Conservation (phyloP, 2,113 vertebrate species). For the Mandrillus leucophaeus region DNA sequence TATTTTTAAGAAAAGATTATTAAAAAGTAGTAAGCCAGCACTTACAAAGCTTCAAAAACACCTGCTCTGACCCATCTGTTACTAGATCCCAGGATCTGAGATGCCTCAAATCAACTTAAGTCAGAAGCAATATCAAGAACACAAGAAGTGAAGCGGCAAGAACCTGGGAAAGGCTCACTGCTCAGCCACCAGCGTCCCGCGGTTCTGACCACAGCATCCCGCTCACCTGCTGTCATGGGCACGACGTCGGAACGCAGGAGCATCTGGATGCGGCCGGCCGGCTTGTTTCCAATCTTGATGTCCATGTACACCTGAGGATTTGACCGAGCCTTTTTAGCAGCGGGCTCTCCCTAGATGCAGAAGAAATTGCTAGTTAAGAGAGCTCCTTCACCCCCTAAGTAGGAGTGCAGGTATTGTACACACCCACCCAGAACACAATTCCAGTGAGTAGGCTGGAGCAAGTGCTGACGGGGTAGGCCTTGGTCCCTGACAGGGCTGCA, state of each 20-base stretch:
- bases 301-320: slow-evolving; percentile 99
- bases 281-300: slow-evolving; percentile 97
- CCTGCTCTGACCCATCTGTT: neutral
- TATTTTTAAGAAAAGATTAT: neutral
- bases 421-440: neutral
- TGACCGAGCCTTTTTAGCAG: slow-evolving; percentile 91
- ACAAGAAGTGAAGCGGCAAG: neutral
- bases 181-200: neutral
- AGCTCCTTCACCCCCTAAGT: neutral
- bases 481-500: neutral
- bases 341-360: slow-evolving; percentile 88
- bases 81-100: neutral
- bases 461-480: neutral
- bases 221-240: slow-evolving; percentile 95
- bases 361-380: neutral
- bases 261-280: slow-evolving; percentile 93
- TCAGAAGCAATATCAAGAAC: neutral
- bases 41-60: neutral
- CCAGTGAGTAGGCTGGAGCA: neutral
- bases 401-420: neutral
- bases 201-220: neutral
- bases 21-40: neutral
- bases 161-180: neutral
- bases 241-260: slow-evolving; percentile 94
- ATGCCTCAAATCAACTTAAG: neutral